These are phyloP conservation scores for Tachysurus vachellii DNA, from an alignment of 2,113 vertebrate genomes.

Conservation along the genomic window DNA sequence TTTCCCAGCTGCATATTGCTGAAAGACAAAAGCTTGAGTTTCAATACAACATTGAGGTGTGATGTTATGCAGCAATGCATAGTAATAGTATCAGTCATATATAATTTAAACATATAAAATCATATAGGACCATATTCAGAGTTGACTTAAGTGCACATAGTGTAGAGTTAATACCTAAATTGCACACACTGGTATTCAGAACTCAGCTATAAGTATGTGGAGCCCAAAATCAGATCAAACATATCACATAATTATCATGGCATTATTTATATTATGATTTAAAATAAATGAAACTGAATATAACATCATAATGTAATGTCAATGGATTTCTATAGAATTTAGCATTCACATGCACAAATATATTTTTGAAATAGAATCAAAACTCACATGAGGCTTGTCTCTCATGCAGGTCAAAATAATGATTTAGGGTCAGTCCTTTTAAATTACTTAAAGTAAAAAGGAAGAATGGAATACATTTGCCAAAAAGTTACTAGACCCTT, in stretches of 20 bases:
- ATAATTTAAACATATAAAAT: background rate
- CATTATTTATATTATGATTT: background rate
- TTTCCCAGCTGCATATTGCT: constrained; percentile 14
- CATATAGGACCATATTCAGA: background rate
- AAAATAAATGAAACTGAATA: background rate
- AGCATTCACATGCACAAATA: background rate
- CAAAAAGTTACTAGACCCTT: background rate
- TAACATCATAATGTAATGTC: background rate
- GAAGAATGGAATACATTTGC: background rate
- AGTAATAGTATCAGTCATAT: background rate
- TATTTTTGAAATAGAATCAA: background rate
- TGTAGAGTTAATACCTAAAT: background rate
- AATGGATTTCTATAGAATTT: background rate
- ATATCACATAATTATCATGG: background rate
- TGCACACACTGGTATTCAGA: background rate
- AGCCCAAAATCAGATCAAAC: background rate
- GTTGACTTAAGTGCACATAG: background rate
- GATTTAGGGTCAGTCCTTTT: background rate
- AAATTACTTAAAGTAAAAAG: background rate
- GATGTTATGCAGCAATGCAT: background rate
- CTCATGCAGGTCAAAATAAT: background rate
- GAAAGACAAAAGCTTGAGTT: background rate
- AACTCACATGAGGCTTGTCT: background rate
- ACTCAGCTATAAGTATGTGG: background rate
- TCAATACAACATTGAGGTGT: background rate